Conservation (phyloP, 2,797 vertebrate species). For the Cirrhinus mrigala region DNA sequence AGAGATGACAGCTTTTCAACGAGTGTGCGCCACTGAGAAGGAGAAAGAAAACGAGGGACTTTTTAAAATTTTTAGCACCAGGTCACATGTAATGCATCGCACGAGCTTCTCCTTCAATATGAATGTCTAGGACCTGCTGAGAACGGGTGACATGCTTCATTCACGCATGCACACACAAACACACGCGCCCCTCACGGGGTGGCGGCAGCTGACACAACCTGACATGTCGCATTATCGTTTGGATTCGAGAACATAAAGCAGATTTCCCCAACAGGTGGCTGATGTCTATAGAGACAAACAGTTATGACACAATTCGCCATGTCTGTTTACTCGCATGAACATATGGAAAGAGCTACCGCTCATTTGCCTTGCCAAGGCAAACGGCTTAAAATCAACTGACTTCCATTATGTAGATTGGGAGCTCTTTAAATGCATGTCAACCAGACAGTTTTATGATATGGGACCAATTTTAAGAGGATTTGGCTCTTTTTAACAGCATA, state of each 20-base stretch:
- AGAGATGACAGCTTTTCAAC: slow-evolving; percentile 80
- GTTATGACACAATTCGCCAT: slow-evolving; percentile 37
- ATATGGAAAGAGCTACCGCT: slow-evolving; percentile 37
- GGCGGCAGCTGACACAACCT: slow-evolving; percentile 36
- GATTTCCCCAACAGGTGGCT: slow-evolving; percentile 51
- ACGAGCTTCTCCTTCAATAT: slow-evolving; percentile 66
- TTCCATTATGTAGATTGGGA: neutral
- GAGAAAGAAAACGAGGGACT: slow-evolving; percentile 57
- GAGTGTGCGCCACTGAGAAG: slow-evolving; percentile 66
- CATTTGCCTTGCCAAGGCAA: slow-evolving; percentile 36
- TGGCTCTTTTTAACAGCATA: slow-evolving; percentile 9
- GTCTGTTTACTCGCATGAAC: slow-evolving; percentile 53
- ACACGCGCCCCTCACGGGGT: slow-evolving; percentile 17
- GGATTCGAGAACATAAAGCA: slow-evolving; percentile 20
- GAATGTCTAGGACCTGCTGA: slow-evolving; percentile 58
- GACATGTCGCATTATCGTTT: slow-evolving; percentile 25
- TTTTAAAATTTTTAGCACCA: slow-evolving; percentile 70
- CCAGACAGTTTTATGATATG: neutral
- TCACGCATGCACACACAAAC: slow-evolving; percentile 22
- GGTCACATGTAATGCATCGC: slow-evolving; percentile 68
- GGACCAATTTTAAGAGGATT: neutral
- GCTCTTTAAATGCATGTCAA: neutral
- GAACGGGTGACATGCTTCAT: slow-evolving; percentile 33
- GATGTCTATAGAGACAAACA: slow-evolving; percentile 33
- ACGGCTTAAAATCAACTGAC: slow-evolving; percentile 25